Percentiles rank a stretch among this genome's conserved stretches.
Evolutionary conservation across 2,888 invertebrate genomes (phyloP).

Genomic region (Zeuzera pyrina): DNA sequence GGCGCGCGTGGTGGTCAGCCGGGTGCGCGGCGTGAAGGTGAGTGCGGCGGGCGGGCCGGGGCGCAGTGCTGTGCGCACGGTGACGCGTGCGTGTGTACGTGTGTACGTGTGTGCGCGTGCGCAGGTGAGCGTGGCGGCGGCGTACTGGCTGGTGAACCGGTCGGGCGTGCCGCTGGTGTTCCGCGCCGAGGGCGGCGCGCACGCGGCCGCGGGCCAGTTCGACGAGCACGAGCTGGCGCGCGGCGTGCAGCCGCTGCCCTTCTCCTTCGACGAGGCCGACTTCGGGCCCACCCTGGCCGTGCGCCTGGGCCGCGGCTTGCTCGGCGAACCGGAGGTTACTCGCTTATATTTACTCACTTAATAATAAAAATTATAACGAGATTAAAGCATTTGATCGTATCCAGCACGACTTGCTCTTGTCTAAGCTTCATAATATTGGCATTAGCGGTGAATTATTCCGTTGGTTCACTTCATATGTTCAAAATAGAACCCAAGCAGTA

Average conservation of each 20-base stretch:
- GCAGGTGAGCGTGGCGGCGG: conserved; percentile 83
- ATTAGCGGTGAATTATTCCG: too few species aligned
- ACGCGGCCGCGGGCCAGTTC: conserved; percentile 90
- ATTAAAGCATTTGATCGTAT: too few species aligned
- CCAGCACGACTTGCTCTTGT: too few species aligned
- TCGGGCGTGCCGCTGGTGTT: conserved; percentile 97
- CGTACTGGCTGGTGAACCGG: conserved; percentile 97
- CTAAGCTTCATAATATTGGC: too few species aligned
- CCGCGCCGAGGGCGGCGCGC: conserved; percentile 86
- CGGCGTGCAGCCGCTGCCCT: conserved; percentile 92
- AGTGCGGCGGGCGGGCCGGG: not conserved
- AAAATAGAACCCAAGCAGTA: too few species aligned
- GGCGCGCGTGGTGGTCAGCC: conserved; percentile 68
- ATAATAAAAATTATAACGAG: too few species aligned
- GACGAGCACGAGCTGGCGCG: conserved; percentile 96
- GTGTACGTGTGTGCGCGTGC: conserved; percentile 85
- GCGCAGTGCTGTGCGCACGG: conserved; percentile 69
- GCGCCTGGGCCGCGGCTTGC: conserved; percentile 80
- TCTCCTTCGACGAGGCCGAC: conserved; percentile 93
- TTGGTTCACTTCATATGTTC: too few species aligned
- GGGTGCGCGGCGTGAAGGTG: conserved; percentile 66
- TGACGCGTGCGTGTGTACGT: conserved; percentile 94
- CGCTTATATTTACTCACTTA: too few species aligned
- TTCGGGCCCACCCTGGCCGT: conserved; percentile 83
- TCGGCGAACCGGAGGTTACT: conserved; percentile 55